Base-by-base conservation (phyloP, 2,888 invertebrate genomes). In the Argyresthia albistria region DNA sequence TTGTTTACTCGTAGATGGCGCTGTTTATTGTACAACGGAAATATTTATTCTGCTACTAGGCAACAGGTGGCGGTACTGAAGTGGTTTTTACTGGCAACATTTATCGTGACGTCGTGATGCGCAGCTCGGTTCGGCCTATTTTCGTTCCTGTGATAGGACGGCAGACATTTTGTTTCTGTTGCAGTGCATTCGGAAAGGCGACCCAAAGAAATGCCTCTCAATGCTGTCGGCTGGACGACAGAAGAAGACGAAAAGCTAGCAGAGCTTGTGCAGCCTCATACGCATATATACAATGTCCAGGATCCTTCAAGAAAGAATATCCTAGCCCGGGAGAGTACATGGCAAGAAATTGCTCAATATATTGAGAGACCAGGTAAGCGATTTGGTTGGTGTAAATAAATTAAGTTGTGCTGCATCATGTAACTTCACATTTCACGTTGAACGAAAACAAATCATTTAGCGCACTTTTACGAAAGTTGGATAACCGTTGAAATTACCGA, bases 101-200 rank as follows among this genome's bases (percentile, higher is more conserved):
- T 15, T 8, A 45, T 62, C 61, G 73, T 81, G 79, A 80, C 81
- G 82, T 83, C 65, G 74, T 75, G 72, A 73, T 73, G 78, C 78
- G 75, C 80, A 76, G 76, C 75, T 73, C 73, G 71, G 63, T 42
- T 14, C 49, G 49, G n/a, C n/a, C 68, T 80, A 80, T 80, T 77
- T 80, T 69, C 70, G 73, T 71, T 70, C 67, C 70, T 77, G 35
- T 53, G 82, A 81, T 82, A 80, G 82, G 82, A 12, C 62, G 66
- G 76, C 71, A 64, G 82, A 82, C 84, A 86, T 84, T 76, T 86
- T 86, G 83, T 77, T 74, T 74, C 62, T 73, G 63, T 67, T 67
- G 69, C 66, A 48, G 14, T 35, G 9, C 11, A n/a, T 14, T 35
- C 46, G 8, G 4, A 25, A 12, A 66, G 58, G 58, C 59, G 52